phyloP scores from a whole-genome alignment of 2,888 invertebrate species.

The Athalia rosae region DNA sequence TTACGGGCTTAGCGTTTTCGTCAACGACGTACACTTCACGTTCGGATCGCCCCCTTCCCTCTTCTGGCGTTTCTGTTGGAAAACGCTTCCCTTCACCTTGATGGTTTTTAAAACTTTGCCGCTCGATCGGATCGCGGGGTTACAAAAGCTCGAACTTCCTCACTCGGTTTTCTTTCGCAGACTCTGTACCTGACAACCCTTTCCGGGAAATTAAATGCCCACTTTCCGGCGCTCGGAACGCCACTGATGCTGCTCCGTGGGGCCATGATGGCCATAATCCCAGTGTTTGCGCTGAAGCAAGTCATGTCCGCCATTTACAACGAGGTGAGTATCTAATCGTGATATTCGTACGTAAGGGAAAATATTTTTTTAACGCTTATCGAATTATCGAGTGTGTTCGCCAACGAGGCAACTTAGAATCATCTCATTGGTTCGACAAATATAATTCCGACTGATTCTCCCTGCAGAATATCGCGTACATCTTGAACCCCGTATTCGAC shows the following conservation, averaged over 20 bases:
- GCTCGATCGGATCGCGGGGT: not conserved
- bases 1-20: slow-evolving; percentile 26
- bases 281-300: slow-evolving; percentile 28
- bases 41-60: slow-evolving; percentile 27
- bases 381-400: not conserved
- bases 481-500: slow-evolving; percentile 33
- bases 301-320: slow-evolving; percentile 22
- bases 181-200: slow-evolving; percentile 9
- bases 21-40: slow-evolving; percentile 32
- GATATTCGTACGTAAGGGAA: too few relatives aligned
- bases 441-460: not conserved
- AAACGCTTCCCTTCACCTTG: slow-evolving; percentile 12
- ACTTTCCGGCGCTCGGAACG: slow-evolving; percentile 1
- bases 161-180: not conserved
- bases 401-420: not conserved
- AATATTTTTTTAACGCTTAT: too few relatives aligned
- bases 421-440: slow-evolving; percentile 1
- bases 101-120: not conserved
- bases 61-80: slow-evolving; percentile 35
- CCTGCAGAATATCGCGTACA: slow-evolving; percentile 23
- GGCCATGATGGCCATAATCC: slow-evolving; percentile 30
- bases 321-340: slow-evolving; percentile 10
- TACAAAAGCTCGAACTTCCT: not conserved
- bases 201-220: not conserved
- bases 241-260: not conserved